Evolutionary conservation across 2,888 invertebrate genomes (phyloP), one percentile per base, ranked within the genome.

Genomic region (Ochropleura plecta): DNA sequence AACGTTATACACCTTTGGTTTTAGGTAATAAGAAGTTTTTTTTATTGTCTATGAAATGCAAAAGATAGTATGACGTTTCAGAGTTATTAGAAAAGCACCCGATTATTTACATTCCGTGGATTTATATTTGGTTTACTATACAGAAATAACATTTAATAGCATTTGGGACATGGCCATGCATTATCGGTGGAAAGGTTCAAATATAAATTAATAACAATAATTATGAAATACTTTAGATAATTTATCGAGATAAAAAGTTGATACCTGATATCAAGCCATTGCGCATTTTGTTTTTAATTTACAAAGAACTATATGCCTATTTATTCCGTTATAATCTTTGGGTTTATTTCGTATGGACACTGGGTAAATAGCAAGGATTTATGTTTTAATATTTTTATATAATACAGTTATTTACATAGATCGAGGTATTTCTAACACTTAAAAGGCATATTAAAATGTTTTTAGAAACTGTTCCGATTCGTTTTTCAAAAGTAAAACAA

Each of bases 1-100:
- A 72, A 82, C 18, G 48, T 46, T 83, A 63, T 18, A 75, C 49
- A 64, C 67, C 79, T 85, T 85, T 87, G 75, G 78, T 79, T 82
- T 63, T 46, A 66, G 46, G 18, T 14, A 53, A 63, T 51, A 7
- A 67, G 53, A 65, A 57, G 10, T 9, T 20, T n/a, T n/a, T 44
- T 62, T 76, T 46, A 20, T n/a, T 10, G 5, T 51, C 14, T 76
- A 12, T 42, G 44, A 12, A 51, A 67, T 30, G 8, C 20, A 4
- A 55, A 64, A 49, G 12, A 59, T 40, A 16, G 16, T 42, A 67
- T 16, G 12, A 67, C 48, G 10, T 6, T 18, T 42, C 8, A 55
- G 20, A 49, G 40, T 53, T 40, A 18, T 46, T 55, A 20, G 18
- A n/a, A 55, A 44, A 57, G 0, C 12, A 30, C 14, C 9, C 49